Evolutionary conservation across 2,113 vertebrate genomes (phyloP), one percentile per base, ranked within the genome.

Genomic region (Pollachius pollachius): DNA sequence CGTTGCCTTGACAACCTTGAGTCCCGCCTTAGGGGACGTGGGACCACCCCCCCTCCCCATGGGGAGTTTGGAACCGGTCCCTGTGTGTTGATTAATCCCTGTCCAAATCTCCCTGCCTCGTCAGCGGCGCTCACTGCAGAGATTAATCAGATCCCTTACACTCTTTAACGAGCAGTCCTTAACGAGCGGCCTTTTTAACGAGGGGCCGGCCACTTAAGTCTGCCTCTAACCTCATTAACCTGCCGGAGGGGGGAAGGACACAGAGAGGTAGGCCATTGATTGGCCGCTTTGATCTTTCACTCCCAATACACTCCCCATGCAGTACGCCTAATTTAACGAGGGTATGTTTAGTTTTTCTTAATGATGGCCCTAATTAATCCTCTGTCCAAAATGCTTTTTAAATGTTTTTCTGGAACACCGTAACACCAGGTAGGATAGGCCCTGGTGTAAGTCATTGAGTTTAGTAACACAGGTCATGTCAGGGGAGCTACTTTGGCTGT

Each of bases 161-260:
- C 41, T 48, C 41, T 13, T 48, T 48, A 48, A 48, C 41, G 41
- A 48, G 41, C 41, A 48, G 41, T 12, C 41, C 41, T 48, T 48
- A 48, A 27, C 62, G 8, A 17, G 74, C 72, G 72, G 79, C 72
- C 73, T 73, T 71, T 85, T 83, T 89, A 88, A 85, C 12, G 70
- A 81, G 77, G 68, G 67, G 65, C 76, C 85, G 76, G 84, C 81
- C 78, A 69, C 75, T 80, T 18, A 69, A 81, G 76, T 77, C 76
- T 70, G 64, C 60, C 72, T 67, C 0, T 34, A 83, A 84, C 75
- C 75, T 72, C 84, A 84, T 89, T 87, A 87, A 86, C 82, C 81
- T 83, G 82, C 85, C 82, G 74, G 63, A 64, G 71, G 23, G 74
- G 74, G 82, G 87, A 81, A 82, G 74, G 76, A 85, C 64, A 72